These are phyloP conservation scores for Tyto alba DNA, from an alignment of 2,113 vertebrate genomes.

Conservation along the genomic window DNA sequence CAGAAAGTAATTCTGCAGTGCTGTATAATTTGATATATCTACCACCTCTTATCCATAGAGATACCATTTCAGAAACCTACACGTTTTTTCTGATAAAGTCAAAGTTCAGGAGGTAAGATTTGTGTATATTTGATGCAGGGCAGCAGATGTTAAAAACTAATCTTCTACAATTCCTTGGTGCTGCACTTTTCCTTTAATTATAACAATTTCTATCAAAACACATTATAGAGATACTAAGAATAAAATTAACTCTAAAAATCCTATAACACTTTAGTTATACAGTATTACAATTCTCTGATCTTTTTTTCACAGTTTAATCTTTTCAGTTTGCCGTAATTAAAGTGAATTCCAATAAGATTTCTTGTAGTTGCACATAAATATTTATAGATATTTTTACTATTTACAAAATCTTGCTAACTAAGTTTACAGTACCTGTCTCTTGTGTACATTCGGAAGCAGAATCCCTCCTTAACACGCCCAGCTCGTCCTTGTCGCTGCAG, in stretches of 20 bases:
- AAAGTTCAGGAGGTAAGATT: not conserved
- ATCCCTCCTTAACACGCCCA: slow-evolving; percentile 87
- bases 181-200: not conserved
- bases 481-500: slow-evolving; percentile 95
- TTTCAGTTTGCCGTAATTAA: not conserved
- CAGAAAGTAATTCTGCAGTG: not conserved
- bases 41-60: not conserved
- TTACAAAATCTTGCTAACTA: not conserved
- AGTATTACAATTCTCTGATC: not conserved
- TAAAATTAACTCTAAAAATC: not conserved
- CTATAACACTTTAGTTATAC: not conserved
- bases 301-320: not conserved
- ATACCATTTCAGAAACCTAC: not conserved
- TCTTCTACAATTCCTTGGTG: not conserved
- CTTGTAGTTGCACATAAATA: not conserved
- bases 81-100: not conserved
- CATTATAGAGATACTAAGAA: not conserved
- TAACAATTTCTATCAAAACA: not conserved
- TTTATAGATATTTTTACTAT: not conserved
- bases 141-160: not conserved
- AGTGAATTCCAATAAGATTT: not conserved
- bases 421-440: slow-evolving; percentile 71
- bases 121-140: not conserved
- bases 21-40: not conserved
- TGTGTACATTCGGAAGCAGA: slow-evolving; percentile 94